Percentiles rank a stretch among this genome's conserved stretches.
Evolutionary conservation across 2,113 vertebrate genomes (phyloP).

Genomic region (Turnix velox): DNA sequence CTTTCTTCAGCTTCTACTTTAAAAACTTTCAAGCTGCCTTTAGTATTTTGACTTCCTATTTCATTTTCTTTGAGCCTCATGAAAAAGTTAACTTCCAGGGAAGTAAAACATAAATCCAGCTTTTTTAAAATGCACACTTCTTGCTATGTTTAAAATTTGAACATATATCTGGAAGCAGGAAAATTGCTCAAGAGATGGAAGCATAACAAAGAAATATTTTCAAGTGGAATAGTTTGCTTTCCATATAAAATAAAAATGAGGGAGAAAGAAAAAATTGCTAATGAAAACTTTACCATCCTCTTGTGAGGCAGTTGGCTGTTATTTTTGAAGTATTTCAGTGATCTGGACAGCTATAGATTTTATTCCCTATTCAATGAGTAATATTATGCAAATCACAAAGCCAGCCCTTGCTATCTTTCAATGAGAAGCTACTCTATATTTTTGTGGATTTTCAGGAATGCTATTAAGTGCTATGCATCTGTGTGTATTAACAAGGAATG

Average conservation of each 20-base stretch:
- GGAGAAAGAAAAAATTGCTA: background rate
- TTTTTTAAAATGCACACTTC: background rate
- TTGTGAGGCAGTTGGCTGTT: background rate
- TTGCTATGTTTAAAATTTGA: background rate
- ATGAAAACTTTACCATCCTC: background rate
- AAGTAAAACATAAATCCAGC: background rate
- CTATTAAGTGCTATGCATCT: background rate
- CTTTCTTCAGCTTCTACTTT: background rate
- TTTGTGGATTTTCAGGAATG: background rate
- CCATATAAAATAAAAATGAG: background rate
- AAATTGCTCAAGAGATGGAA: background rate
- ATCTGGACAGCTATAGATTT: background rate
- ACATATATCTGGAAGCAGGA: background rate
- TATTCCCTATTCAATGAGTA: background rate
- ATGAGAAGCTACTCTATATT: background rate
- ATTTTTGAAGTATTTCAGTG: background rate
- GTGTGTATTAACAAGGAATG: background rate
- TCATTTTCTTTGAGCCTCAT: background rate
- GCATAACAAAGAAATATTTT: background rate
- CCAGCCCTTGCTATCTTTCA: background rate
- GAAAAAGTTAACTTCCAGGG: background rate
- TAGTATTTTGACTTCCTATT: background rate
- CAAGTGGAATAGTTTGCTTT: background rate
- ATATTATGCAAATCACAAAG: background rate
- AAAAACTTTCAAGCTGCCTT: background rate